These are phyloP conservation scores for Semotilus atromaculatus DNA, from an alignment of 2,797 vertebrate genomes.

Conservation along the genomic window DNA sequence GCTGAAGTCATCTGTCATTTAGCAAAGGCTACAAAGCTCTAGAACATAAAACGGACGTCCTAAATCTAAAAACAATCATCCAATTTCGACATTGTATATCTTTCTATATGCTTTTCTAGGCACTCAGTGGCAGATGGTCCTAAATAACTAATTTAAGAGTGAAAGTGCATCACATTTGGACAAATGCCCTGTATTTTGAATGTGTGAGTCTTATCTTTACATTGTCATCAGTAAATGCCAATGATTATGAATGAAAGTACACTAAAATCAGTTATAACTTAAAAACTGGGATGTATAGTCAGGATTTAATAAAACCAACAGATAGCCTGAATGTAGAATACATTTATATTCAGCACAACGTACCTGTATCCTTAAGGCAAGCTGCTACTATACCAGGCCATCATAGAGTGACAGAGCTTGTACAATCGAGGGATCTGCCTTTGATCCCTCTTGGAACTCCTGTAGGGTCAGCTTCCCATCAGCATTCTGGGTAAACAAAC, in stretches of 20 bases:
- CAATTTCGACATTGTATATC: background rate
- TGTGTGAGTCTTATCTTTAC: constrained; percentile 5
- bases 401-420: constrained; percentile 83
- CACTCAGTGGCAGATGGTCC: background rate
- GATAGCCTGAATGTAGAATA: background rate
- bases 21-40: background rate
- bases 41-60: background rate
- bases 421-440: constrained; percentile 98
- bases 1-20: background rate
- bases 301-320: background rate
- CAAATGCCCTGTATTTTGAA: background rate
- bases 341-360: background rate
- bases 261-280: background rate
- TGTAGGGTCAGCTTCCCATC: constrained; percentile 98
- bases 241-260: constrained; percentile 3
- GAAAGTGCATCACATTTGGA: background rate
- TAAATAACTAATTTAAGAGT: constrained; percentile 1
- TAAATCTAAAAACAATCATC: background rate
- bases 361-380: constrained; percentile 22
- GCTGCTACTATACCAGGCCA: constrained; percentile 58
- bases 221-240: background rate
- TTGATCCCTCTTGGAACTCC: constrained; percentile 98
- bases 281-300: background rate
- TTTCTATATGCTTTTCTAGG: background rate
- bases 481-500: constrained; percentile 83